A percentile compares a stretch with the other conserved stretches of the same genome.
These are phyloP conservation scores for Pluvialis apricaria DNA, from an alignment of 2,113 vertebrate species.

Conservation along the genomic window DNA sequence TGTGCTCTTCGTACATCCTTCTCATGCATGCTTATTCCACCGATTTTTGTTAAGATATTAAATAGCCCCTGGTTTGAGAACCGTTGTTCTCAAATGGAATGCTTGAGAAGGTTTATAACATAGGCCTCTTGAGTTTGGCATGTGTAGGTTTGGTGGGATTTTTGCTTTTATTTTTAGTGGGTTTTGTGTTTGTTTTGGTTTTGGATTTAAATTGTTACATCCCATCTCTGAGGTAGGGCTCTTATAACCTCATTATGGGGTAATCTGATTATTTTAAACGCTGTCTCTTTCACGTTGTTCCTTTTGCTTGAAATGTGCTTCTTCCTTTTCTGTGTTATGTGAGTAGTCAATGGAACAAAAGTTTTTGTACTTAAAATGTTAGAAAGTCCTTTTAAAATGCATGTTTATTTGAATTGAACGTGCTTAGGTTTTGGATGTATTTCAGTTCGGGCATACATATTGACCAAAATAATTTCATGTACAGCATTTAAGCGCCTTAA, in stretches of 20 bases:
- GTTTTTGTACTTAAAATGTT: not conserved
- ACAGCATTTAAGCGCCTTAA: not conserved
- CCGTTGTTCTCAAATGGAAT: not conserved
- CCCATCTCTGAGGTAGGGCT: not conserved
- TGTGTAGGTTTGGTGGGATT: not conserved
- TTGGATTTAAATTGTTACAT: not conserved
- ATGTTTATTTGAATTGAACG: not conserved
- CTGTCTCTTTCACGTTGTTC: not conserved
- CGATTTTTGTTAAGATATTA: not conserved
- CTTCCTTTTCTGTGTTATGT: not conserved
- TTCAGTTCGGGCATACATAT: not conserved
- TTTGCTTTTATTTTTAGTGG: not conserved
- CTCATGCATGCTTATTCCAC: fast-evolving
- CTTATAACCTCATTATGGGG: not conserved
- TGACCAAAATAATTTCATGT: not conserved
- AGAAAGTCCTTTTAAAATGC: not conserved
- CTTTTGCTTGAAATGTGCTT: not conserved
- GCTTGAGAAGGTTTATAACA: not conserved
- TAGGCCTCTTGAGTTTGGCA: not conserved
- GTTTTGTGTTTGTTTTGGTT: not conserved
- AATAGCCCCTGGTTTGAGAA: not conserved
- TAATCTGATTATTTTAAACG: not conserved
- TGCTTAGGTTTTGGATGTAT: not conserved
- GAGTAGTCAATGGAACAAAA: not conserved
- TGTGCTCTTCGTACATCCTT: fast-evolving